Evolutionary conservation across 92 coral and sea anemone genomes (phyloP).

Genomic region (Bergia sp.): DNA sequence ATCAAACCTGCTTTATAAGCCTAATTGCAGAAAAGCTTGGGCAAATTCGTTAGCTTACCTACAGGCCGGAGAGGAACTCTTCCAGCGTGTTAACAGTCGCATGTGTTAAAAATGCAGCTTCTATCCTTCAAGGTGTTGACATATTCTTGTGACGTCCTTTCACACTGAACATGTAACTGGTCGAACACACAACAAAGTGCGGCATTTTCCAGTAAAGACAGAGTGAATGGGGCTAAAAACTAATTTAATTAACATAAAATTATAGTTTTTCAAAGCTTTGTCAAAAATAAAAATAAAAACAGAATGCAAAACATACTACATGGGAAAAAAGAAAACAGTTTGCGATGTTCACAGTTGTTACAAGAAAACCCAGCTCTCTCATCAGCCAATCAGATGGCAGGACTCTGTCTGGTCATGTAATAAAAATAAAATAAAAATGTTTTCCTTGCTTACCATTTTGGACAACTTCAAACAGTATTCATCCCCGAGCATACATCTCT

Average conservation of each 20-base stretch:
- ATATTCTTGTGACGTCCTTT: not conserved
- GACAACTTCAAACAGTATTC: too few species aligned
- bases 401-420: too few species aligned
- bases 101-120: not conserved
- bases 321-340: not conserved
- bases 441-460: too few species aligned
- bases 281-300: not conserved
- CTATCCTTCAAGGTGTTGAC: not conserved
- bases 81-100: not conserved
- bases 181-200: not conserved
- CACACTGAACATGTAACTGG: not conserved
- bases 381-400: not conserved
- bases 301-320: slow-evolving; percentile 5
- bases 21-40: too few species aligned
- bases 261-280: not conserved
- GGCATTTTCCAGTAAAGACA: too few species aligned
- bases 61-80: too few species aligned
- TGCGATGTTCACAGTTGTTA: not conserved
- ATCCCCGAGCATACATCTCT: too few species aligned
- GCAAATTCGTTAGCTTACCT: too few species aligned
- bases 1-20: too few species aligned
- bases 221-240: not conserved
- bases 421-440: too few species aligned
- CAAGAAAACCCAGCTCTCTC: slow-evolving; percentile 5
- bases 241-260: not conserved